Percentiles rank a stretch among this genome's conserved stretches.
Evolutionary conservation across 1,140 invertebrate species (phyloP).

Genomic region (Neodiprion pinetum): DNA sequence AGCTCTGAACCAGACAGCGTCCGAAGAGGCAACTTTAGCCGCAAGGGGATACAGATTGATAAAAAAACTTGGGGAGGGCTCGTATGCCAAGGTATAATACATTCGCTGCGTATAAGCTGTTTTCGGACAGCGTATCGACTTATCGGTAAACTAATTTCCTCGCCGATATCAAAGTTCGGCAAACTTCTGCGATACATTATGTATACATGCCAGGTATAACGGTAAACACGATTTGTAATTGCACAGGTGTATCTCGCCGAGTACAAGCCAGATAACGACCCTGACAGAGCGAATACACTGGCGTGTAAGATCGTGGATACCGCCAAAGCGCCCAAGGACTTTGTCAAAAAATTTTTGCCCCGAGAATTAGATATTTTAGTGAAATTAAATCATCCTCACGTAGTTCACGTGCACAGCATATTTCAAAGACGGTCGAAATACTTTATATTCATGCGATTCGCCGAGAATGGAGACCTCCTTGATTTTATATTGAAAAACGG

Average conservation of each 20-base stretch:
- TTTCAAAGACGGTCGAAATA: slow-evolving; percentile 70
- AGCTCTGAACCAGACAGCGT: slow-evolving; percentile 43
- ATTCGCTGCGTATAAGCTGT: slow-evolving; percentile 7
- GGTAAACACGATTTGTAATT: slow-evolving; percentile 17
- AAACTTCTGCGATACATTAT: slow-evolving; percentile 50
- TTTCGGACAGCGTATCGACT: slow-evolving; percentile 45
- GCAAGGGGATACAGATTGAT: slow-evolving; percentile 67
- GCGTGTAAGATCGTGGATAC: slow-evolving; percentile 81
- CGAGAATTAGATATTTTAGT: slow-evolving; percentile 75
- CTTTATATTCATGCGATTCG: slow-evolving; percentile 73
- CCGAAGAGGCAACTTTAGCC: slow-evolving; percentile 65
- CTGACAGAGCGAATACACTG: slow-evolving; percentile 52
- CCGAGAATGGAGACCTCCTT: slow-evolving; percentile 74
- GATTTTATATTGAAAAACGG: slow-evolving; percentile 71
- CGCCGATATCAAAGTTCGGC: slow-evolving; percentile 54
- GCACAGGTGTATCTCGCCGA: slow-evolving; percentile 68
- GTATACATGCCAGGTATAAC: slow-evolving; percentile 48
- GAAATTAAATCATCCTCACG: slow-evolving; percentile 75
- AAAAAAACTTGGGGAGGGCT: slow-evolving; percentile 71
- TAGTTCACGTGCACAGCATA: slow-evolving; percentile 74
- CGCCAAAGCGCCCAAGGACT: slow-evolving; percentile 72
- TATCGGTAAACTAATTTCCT: slow-evolving; percentile 49
- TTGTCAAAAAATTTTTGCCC: slow-evolving; percentile 77
- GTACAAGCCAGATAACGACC: slow-evolving; percentile 54
- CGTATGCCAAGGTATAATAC: slow-evolving; percentile 67